Evolutionary conservation across 2,888 invertebrate genomes (phyloP).

Genomic region (Helicoverpa assulta): DNA sequence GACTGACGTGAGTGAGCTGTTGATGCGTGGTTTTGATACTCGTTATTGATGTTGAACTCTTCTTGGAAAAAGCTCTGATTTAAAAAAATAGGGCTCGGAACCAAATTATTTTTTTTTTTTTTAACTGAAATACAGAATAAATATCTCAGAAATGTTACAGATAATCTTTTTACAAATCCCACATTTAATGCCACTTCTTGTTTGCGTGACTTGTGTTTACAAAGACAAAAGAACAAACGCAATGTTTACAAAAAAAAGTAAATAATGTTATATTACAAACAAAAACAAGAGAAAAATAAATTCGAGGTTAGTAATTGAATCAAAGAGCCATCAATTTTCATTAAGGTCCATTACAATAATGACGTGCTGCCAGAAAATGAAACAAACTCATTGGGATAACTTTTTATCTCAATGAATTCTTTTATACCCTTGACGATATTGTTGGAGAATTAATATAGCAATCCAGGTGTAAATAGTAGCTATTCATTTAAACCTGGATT

Average conservation of each 20-base stretch:
- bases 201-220: too few relatives aligned
- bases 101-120: too few relatives aligned
- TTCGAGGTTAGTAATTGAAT: slow-evolving; percentile 36
- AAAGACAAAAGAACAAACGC: not conserved
- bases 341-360: slow-evolving; percentile 53
- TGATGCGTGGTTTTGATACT: not conserved
- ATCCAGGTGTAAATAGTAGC: not conserved
- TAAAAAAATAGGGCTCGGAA: too few relatives aligned
- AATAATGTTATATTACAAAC: slow-evolving; percentile 7
- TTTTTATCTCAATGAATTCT: slow-evolving; percentile 30
- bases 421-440: slow-evolving; percentile 16
- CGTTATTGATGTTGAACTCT: not conserved
- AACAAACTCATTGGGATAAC: slow-evolving; percentile 31
- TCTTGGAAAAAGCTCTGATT: too few relatives aligned
- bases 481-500: too few relatives aligned
- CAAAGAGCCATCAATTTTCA: slow-evolving; percentile 51
- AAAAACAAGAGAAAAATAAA: slow-evolving; percentile 16
- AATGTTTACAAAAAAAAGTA: not conserved
- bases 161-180: too few relatives aligned
- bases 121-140: too few relatives aligned
- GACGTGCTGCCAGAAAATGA: slow-evolving; percentile 19
- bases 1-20: slow-evolving; percentile 3
- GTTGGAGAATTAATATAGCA: not conserved
- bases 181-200: too few relatives aligned
- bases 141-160: too few relatives aligned